Percentiles rank a stretch among this genome's conserved stretches.
Conservation (phyloP, 2,797 vertebrate species). For the Okamejei kenojei region DNA sequence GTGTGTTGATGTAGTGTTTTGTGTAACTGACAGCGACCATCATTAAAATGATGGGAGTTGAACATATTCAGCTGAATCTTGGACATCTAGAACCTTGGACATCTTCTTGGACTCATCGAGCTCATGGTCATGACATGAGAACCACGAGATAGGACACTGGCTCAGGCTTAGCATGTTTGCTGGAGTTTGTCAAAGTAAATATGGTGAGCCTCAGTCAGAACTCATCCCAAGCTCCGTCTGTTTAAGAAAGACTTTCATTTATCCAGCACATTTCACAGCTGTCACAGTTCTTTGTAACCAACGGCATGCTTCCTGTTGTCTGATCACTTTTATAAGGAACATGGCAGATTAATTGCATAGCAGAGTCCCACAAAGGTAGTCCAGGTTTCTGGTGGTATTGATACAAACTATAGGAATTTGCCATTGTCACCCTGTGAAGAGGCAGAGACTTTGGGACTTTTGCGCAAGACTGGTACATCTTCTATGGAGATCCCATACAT, state of each 20-base stretch:
- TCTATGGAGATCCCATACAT: too few species aligned
- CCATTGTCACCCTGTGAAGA: too few species aligned
- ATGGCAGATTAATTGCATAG: background rate
- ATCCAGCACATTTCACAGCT: too few species aligned
- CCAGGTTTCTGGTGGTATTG: too few species aligned
- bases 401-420: too few species aligned
- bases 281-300: background rate
- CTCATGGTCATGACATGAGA: background rate
- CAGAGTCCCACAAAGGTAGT: background rate
- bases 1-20: background rate
- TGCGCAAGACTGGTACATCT: too few species aligned
- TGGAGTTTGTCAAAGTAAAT: background rate
- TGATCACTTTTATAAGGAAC: background rate
- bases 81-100: background rate
- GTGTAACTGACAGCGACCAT: background rate
- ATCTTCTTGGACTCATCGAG: too few species aligned
- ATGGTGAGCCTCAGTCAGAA: background rate
- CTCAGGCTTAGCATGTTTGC: background rate
- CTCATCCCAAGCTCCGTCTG: background rate
- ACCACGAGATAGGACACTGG: background rate
- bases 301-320: background rate
- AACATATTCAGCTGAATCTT: background rate
- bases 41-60: background rate
- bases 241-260: too few species aligned
- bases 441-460: too few species aligned